Evolutionary conservation across 1,140 invertebrate genomes (phyloP).

Genomic region (honey bee (Apis mellifera)): Amel_HAv3.1 CM009946.2:6578501-6579000

Average conservation of each 20-base stretch:
- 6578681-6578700: too few relatives aligned
- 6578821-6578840: too few relatives aligned
- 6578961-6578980: conserved; percentile 72
- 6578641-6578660: too few relatives aligned
- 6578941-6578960: conserved; percentile 75
- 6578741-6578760: conserved; percentile 6
- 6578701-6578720: too few relatives aligned
- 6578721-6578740: neutral
- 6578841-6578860: too few relatives aligned
- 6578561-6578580: neutral
- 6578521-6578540: neutral
- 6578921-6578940: conserved; percentile 66
- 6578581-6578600: neutral
- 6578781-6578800: conserved; percentile 53
- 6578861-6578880: neutral
- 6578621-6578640: too few relatives aligned
- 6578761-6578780: conserved; percentile 4
- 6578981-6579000: conserved; percentile 68
- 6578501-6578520: neutral
- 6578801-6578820: neutral
- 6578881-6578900: conserved; percentile 41
- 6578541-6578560: neutral
- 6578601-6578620: neutral
- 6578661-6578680: too few relatives aligned
- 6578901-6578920: conserved; percentile 59